Base-by-base conservation (phyloP, 2,888 invertebrate species). In the Adelphocoris suturalis region DNA sequence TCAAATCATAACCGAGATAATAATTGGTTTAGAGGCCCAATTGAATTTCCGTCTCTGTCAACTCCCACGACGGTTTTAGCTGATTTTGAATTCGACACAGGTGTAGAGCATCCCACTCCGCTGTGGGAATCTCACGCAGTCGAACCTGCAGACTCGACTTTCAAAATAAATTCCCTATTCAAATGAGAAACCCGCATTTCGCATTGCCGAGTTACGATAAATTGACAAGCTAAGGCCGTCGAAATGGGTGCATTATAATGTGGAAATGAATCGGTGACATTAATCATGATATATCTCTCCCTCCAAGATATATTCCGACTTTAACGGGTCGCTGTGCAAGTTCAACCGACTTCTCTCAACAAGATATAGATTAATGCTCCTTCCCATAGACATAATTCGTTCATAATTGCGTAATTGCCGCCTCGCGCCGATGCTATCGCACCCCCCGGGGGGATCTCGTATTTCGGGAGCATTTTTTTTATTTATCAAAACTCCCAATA, bases 391-490 rank as follows among this genome's bases (percentile, higher is more conserved):
- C 46, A 80, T 82, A 82, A 82, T 82, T 82, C 52, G 27, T 48
- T 12, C 46, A n/a, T 46, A 82, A 82, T 82, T 52, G 82, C 82
- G n/a, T 52, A 82, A 82, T 82, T 82, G 82, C 82, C 68, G 9
- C 23, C 68, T 68, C 68, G n/a, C 16, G 19, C 23, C 19, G 68
- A 68, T 68, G 23, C 19, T 68, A 68, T 68, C 68, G 9, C 5
- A 19, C 28, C 37, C 46, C 78, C 37, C 19, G 3, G 28, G 46
- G 47, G 78, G 37, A 37, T 80, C 78, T 47, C 78, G 78, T 80
- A 80, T 80, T 80, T 80, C 78, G 78, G 78, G 14, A 80, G 78
- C 78, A 3, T 80, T 80, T 80, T 46, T 47, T 68, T 57, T 23
- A 68, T 68, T 68, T 23, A 23, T 68, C 68, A 19, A 68, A 23